Conservation (phyloP, 2,797 vertebrate genomes). For the Pipistrellus pipistrellus region DNA sequence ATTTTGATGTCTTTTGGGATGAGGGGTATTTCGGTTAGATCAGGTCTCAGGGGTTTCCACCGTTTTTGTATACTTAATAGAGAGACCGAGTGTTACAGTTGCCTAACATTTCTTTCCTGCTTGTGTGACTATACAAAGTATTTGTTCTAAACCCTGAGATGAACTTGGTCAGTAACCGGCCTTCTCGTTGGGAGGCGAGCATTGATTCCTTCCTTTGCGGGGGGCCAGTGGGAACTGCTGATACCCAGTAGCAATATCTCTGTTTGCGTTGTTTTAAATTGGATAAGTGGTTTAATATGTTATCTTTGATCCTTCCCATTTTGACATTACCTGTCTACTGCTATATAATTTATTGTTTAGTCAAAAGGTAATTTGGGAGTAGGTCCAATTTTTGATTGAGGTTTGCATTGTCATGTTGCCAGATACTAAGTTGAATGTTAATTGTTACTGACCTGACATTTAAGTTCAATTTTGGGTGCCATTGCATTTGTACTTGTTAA, state of each 20-base stretch:
- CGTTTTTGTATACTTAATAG: conserved; percentile 54
- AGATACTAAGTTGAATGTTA: conserved; percentile 59
- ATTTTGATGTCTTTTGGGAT: not conserved
- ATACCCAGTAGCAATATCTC: conserved; percentile 34
- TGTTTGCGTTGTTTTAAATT: conserved; percentile 59
- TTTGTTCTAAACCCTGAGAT: conserved; percentile 60
- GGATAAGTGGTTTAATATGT: conserved; percentile 53
- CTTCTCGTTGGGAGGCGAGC: conserved; percentile 1
- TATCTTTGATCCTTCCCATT: conserved; percentile 1
- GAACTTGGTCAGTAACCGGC: conserved; percentile 48
- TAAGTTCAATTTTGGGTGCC: conserved; percentile 64
- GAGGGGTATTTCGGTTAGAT: conserved; percentile 55
- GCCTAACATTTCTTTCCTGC: conserved; percentile 46
- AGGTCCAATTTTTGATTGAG: conserved; percentile 72
- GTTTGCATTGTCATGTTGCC: conserved; percentile 66
- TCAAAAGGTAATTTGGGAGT: conserved; percentile 54
- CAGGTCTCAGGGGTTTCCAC: not conserved
- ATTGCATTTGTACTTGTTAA: conserved; percentile 51
- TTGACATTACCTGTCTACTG: conserved; percentile 52
- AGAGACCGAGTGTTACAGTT: not conserved
- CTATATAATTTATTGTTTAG: conserved; percentile 66
- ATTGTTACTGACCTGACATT: conserved; percentile 66
- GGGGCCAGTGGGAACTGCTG: conserved; percentile 65
- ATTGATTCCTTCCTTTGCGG: conserved; percentile 65
- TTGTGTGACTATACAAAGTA: conserved; percentile 40